phyloP scores from a whole-genome alignment of 1,140 invertebrate species.

The Apis florea region DNA sequence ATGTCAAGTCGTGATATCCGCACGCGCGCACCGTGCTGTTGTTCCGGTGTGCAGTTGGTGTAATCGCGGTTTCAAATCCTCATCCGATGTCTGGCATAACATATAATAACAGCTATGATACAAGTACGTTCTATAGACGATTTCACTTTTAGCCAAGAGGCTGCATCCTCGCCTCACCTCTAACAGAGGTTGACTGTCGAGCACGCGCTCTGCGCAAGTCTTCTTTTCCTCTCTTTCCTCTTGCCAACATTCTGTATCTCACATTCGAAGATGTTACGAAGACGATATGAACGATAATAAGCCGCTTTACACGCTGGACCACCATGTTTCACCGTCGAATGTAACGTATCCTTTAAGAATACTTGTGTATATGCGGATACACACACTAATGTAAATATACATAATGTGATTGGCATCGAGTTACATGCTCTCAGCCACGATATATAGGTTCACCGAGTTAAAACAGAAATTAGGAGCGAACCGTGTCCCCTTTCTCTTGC shows the following conservation, averaged over 20 bases:
- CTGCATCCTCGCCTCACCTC: constrained; percentile 47
- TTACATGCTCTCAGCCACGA: constrained; percentile 61
- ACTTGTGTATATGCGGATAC: too few species aligned
- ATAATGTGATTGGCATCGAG: constrained; percentile 52
- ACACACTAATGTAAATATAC: not conserved
- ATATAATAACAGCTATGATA: constrained; percentile 63
- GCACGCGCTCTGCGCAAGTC: not conserved
- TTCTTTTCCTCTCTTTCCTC: constrained; percentile 2
- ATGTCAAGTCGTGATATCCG: constrained; percentile 17
- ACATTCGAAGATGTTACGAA: not conserved
- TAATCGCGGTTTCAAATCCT: constrained; percentile 29
- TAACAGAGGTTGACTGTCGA: not conserved
- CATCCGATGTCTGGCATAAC: constrained; percentile 48
- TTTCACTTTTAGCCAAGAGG: constrained; percentile 69
- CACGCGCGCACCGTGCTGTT: not conserved
- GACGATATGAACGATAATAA: constrained; percentile 24
- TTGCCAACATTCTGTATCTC: not conserved
- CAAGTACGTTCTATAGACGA: constrained; percentile 61
- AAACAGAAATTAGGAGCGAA: constrained; percentile 81
- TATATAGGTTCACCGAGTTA: constrained; percentile 74
- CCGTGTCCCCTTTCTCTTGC: constrained; percentile 81
- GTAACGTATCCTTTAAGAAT: not conserved
- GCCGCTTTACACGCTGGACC: constrained; percentile 3
- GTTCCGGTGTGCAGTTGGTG: constrained; percentile 29
- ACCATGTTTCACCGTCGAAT: too few species aligned